These are phyloP conservation scores for Leptopterna dolabrata DNA, from an alignment of 2,888 invertebrate genomes.

Conservation along the genomic window DNA sequence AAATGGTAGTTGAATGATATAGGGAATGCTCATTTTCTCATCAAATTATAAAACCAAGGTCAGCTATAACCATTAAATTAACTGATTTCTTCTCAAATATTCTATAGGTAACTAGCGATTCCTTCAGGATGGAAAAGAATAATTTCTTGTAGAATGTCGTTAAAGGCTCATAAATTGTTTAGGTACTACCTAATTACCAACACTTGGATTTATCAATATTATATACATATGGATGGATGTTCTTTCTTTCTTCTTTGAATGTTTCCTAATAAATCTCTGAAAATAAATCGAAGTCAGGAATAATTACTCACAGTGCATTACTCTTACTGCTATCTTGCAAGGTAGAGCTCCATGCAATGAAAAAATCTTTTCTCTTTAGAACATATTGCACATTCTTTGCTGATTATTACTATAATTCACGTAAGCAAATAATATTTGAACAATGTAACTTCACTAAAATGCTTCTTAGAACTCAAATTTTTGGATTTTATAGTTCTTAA, in stretches of 20 bases:
- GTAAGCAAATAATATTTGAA: slow-evolving; percentile 56
- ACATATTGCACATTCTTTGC: slow-evolving; percentile 44
- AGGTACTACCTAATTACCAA: slow-evolving; percentile 53
- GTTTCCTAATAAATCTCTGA: slow-evolving; percentile 41
- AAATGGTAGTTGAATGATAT: slow-evolving; percentile 5
- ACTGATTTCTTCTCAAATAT: slow-evolving; percentile 34
- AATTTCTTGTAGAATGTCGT: slow-evolving; percentile 46
- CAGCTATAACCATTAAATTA: slow-evolving; percentile 8
- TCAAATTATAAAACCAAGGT: slow-evolving; percentile 9
- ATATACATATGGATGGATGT: slow-evolving; percentile 51
- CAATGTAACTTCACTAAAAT: slow-evolving; percentile 56
- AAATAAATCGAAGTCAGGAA: slow-evolving; percentile 29
- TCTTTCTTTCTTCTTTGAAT: slow-evolving; percentile 41
- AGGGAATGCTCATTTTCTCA: slow-evolving; percentile 34
- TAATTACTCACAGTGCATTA: slow-evolving; percentile 21
- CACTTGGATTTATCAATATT: slow-evolving; percentile 40
- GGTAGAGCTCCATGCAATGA: slow-evolving; percentile 31
- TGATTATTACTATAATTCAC: slow-evolving; percentile 33
- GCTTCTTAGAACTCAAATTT: slow-evolving; percentile 17
- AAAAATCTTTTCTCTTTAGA: slow-evolving; percentile 8
- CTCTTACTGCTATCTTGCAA: slow-evolving; percentile 24
- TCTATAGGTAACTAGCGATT: slow-evolving; percentile 53
- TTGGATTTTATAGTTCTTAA: neutral
- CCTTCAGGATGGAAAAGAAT: slow-evolving; percentile 49
- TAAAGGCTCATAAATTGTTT: slow-evolving; percentile 53